These are phyloP conservation scores for Auanema sp. DNA, from an alignment of 2,888 invertebrate species.

Conservation along the genomic window DNA sequence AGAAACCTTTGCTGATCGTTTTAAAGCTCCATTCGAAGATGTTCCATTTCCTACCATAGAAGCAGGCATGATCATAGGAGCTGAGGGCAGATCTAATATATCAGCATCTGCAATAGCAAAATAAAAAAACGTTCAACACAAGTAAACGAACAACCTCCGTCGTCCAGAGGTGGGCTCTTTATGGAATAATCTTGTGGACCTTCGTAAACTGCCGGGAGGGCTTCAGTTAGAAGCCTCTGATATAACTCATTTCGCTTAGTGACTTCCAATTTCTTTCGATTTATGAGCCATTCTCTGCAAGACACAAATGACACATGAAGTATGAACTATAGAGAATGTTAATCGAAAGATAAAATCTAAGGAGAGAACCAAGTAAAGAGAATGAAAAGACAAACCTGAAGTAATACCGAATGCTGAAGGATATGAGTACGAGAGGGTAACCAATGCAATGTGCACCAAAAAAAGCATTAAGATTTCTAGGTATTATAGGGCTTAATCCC, in stretches of 20 bases:
- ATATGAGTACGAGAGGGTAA: constrained; percentile 88
- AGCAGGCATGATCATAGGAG: not conserved
- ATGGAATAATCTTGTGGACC: constrained; percentile 42
- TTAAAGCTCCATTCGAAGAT: not conserved
- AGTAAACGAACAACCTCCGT: not conserved
- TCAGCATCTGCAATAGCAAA: too few relatives aligned
- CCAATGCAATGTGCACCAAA: constrained; percentile 74
- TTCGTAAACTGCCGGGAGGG: constrained; percentile 57
- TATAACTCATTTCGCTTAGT: constrained; percentile 72
- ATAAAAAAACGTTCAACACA: too few relatives aligned
- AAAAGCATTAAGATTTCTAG: constrained; percentile 38
- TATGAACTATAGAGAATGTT: not conserved
- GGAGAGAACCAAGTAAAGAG: too few relatives aligned
- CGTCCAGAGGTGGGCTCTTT: constrained; percentile 1
- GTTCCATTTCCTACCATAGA: not conserved
- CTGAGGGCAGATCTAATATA: not conserved
- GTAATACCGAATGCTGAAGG: constrained; percentile 40
- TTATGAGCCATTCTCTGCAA: constrained; percentile 55
- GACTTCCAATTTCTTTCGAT: constrained; percentile 80
- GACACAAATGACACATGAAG: not conserved
- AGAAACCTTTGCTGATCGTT: constrained; percentile 1
- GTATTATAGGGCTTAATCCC: constrained; percentile 24
- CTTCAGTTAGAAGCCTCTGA: constrained; percentile 51
- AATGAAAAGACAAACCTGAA: constrained; percentile 31
- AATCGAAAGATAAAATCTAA: not conserved